Base-by-base conservation (phyloP, 2,797 vertebrate species). In the Sciaenops ocellatus region DNA sequence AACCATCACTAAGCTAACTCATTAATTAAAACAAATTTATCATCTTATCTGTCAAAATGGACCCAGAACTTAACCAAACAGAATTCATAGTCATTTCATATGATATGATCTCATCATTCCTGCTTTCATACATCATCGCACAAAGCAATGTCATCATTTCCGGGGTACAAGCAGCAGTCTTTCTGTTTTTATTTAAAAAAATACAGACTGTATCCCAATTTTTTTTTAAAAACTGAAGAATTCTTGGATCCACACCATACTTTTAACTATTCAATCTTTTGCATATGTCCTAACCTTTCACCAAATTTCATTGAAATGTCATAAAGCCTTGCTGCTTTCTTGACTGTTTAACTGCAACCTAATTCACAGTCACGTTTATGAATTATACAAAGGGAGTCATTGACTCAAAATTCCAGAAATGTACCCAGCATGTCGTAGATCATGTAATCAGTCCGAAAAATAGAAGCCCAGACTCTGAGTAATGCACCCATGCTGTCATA, bases 401-500 rank as follows among this genome's bases (percentile, higher is more conserved):
- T 78, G 48, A 69, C 41, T 63, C 4, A 16, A 18, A 63, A 48
- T 22, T 38, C 5, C 12, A n/a, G 16, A 52, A 30, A 30, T 12
- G 46, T 47, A 34, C 55, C 6, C n/a, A n/a, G 47, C 50, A 42
- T 69, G 28, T 55, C 13, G 10, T 47, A 11, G 28, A 47, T 65
- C 26, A n/a, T 50, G 18, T 15, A 50, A 65, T 64, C 26, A n/a
- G 4, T 38, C 30, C 6, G 30, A 42, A 22, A 3, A 28, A 8
- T 38, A 38, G 34, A 66, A 42, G 46, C 42, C 11, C 48, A 54
- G 48, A 62, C 22, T 62, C 20, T 78, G 44, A 78, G 64, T 81
- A 69, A 80, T 78, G 20, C 42, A 46, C 15, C 6, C 16, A 44
- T 61, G 64, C 72, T 52, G 72, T 54, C 80, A 70, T 34, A 15